A percentile compares a stretch with the other conserved stretches of the same genome.
phyloP scores from a whole-genome alignment of 30 jellyfish, hydroid and myxozoan genomes.

The Pelagia noctiluca region DNA sequence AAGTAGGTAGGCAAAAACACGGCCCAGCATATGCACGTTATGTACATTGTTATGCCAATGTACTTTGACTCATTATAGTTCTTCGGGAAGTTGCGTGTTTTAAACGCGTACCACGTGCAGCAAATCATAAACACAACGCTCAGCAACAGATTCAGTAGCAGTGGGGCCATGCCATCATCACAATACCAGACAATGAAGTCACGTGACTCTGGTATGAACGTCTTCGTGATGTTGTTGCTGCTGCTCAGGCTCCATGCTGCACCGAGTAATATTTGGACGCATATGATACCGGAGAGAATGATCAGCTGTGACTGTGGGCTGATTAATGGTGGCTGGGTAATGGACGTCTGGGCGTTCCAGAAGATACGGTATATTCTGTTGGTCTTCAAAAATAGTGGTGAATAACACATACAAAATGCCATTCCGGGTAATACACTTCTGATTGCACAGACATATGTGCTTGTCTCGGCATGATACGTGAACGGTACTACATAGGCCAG shows the following conservation, averaged over 20 bases:
- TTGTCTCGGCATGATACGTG: conserved; percentile 56
- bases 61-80: conserved; percentile 92
- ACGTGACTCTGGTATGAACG: conserved; percentile 43
- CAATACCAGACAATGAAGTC: conserved; percentile 60
- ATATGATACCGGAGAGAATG: conserved; percentile 53
- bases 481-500: conserved; percentile 62
- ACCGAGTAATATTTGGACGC: conserved; percentile 83
- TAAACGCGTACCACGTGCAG: conserved; percentile 88
- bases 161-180: conserved; percentile 60
- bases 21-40: conserved; percentile 95
- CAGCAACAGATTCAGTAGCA: conserved; percentile 64
- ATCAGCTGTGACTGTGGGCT: conserved; percentile 89
- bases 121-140: conserved; percentile 91
- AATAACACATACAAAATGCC: conserved; percentile 77
- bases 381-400: conserved; percentile 88
- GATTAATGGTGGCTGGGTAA: conserved; percentile 79
- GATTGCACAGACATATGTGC: conserved; percentile 59
- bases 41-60: conserved; percentile 93
- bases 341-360: conserved; percentile 78
- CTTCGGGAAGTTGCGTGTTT: conserved; percentile 96
- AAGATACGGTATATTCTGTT: conserved; percentile 90
- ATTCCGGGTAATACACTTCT: conserved; percentile 82
- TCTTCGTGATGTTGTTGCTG: conserved; percentile 23
- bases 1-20: conserved; percentile 86
- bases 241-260: conserved; percentile 81